Evolutionary conservation across 1,140 invertebrate genomes (phyloP), one percentile per base, ranked within the genome.

Genomic region (Musca vetustissima): DNA sequence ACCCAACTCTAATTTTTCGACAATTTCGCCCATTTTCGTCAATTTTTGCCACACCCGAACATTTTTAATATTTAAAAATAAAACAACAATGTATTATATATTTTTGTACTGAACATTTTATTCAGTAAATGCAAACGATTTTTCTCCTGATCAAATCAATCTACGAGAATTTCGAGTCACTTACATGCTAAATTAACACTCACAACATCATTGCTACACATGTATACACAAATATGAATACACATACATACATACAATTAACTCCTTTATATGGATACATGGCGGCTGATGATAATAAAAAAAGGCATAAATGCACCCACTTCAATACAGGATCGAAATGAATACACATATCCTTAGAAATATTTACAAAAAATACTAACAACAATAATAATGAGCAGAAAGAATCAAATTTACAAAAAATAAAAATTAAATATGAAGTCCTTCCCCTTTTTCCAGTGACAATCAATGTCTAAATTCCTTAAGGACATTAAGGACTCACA

Each of bases 61-160:
- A 28, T 28, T 8, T 28, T 28, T 28, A 4, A 28, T 4, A 28
- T 43, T 6, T 14, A 25, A 55, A 13, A 24, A 36, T 43, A 59
- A 59, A 36, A 61, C 57, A 32, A 21, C 64, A 53, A 25, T 53
- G 25, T 24, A 9, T 49, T 49, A 47, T 55, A 36, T 69, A 73
- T 73, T 80, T 77, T 79, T 78, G 77, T 79, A 81, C 79, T 78
- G 79, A 81, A 79, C 73, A 74, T 75, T 81, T 81, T 81, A 81
- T 81, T 81, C 79, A 79, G 79, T 79, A 79, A 73, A 79, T 81
- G 78, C 78, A 78, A 47, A 69, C 32, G 59, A 49, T 48, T 43
- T 43, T 21, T 69, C 69, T 70, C 11, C 36, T 11, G 13, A 43
- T 28, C 36, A 43, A 43, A 43, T 43, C 36, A 11, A 43, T 59